phyloP scores from a whole-genome alignment of 1,140 invertebrate genomes.

The Helicoverpa armigera region DNA sequence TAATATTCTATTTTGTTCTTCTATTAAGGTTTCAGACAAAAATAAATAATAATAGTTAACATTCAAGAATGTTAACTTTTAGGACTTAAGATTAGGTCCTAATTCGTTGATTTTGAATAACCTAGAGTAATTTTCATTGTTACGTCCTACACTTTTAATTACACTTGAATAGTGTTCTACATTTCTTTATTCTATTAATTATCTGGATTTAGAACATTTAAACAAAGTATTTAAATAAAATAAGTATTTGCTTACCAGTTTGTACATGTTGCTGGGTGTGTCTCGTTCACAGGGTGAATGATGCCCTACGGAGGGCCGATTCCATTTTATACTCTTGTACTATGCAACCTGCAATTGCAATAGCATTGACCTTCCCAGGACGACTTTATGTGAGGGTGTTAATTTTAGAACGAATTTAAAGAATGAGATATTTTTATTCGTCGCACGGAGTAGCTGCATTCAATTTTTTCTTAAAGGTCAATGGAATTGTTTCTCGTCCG shows the following conservation, averaged over 20 bases:
- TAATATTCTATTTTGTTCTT: no score
- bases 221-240: neutral
- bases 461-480: conserved; percentile 19
- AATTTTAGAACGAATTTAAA: conserved; percentile 15
- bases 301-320: conserved; percentile 35
- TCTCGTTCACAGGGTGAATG: conserved; percentile 35
- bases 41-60: no score
- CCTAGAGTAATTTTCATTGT: no score
- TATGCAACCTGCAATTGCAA: conserved; percentile 21
- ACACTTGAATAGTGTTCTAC: no score
- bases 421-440: conserved; percentile 4
- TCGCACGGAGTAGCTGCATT: neutral
- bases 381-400: conserved; percentile 6
- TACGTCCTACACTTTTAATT: no score
- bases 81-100: no score
- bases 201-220: no score
- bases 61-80: no score
- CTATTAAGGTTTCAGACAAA: no score
- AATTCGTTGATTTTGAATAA: no score
- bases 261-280: conserved; percentile 32
- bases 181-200: no score
- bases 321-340: conserved; percentile 39
- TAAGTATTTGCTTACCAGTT: conserved; percentile 31
- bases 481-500: neutral
- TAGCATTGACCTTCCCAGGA: conserved; percentile 29